phyloP scores from a whole-genome alignment of 2,888 invertebrate species.

The Coelopa pilipes region DNA sequence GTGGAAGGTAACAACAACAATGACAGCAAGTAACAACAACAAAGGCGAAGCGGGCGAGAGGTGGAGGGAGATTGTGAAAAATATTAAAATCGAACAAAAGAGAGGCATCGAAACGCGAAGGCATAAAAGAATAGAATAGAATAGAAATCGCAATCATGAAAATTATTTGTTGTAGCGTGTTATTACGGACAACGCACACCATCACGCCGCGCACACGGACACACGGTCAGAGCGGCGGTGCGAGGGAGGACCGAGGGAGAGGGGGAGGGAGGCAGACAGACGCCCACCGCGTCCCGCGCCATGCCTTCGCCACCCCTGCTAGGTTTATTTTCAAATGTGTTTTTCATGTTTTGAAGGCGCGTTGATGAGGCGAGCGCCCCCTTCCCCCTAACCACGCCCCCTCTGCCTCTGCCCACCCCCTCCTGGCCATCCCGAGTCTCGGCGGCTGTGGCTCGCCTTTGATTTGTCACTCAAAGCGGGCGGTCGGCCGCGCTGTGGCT shows the following conservation, averaged over 20 bases:
- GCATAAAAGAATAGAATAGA: conserved; percentile 34
- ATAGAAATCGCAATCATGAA: conserved; percentile 33
- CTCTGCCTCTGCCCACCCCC: background rate
- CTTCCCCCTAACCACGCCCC: background rate
- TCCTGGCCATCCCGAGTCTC: background rate
- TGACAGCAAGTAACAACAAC: conserved; percentile 39
- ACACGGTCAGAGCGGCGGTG: background rate
- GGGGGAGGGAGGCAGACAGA: too few species aligned
- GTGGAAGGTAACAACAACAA: conserved; percentile 50
- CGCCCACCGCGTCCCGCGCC: background rate
- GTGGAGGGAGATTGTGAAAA: conserved; percentile 25
- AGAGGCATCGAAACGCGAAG: conserved; percentile 42
- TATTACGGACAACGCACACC: conserved; percentile 17
- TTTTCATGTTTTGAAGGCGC: conserved; percentile 44
- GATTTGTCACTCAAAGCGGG: conserved; percentile 56
- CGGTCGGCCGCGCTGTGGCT: too few species aligned
- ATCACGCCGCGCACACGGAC: conserved; percentile 8
- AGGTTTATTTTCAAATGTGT: conserved; percentile 46
- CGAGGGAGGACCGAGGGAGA: too few species aligned
- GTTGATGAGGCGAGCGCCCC: background rate
- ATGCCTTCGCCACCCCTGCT: background rate
- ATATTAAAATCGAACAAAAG: conserved; percentile 42
- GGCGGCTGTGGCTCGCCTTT: conserved; percentile 50
- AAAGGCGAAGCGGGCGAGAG: conserved; percentile 31
- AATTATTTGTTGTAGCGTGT: conserved; percentile 37